These are phyloP conservation scores for Agrotis exclamationis DNA, from an alignment of 2,888 invertebrate species.

Conservation along the genomic window DNA sequence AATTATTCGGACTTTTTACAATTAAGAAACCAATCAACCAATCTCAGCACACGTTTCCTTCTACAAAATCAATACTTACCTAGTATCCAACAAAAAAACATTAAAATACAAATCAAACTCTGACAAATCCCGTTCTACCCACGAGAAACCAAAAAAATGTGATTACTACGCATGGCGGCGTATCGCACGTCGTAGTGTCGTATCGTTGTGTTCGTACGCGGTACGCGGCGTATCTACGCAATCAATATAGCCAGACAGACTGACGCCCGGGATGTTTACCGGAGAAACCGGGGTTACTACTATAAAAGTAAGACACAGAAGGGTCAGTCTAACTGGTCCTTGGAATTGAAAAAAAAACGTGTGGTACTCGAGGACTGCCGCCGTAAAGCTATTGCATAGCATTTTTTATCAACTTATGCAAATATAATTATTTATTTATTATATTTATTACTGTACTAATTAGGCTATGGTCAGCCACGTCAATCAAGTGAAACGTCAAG, in stretches of 20 bases:
- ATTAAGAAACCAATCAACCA: no score
- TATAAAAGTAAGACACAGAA: neutral
- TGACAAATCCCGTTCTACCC: neutral
- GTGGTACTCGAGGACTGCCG: no score
- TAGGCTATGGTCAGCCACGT: no score
- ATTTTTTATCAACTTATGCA: no score
- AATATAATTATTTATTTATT: no score
- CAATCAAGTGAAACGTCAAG: no score
- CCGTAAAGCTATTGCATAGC: no score
- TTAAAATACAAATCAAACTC: slow-evolving; percentile 12
- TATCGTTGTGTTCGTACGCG: slow-evolving; percentile 17
- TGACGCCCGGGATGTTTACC: slow-evolving; percentile 52
- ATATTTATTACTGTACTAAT: no score
- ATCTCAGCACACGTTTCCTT: no score
- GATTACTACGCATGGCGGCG: neutral
- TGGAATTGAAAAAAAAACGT: neutral
- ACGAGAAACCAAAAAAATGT: slow-evolving; percentile 11
- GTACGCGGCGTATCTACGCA: slow-evolving; percentile 26
- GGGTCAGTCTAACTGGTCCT: neutral
- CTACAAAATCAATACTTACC: neutral
- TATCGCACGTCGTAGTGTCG: slow-evolving; percentile 26
- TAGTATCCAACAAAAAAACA: neutral
- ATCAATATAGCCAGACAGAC: slow-evolving; percentile 57
- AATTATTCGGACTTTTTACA: neutral
- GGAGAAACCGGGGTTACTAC: neutral